Evolutionary conservation across 2,113 vertebrate genomes (phyloP), one percentile per base, ranked within the genome.

Genomic region (Jacana jacana): DNA sequence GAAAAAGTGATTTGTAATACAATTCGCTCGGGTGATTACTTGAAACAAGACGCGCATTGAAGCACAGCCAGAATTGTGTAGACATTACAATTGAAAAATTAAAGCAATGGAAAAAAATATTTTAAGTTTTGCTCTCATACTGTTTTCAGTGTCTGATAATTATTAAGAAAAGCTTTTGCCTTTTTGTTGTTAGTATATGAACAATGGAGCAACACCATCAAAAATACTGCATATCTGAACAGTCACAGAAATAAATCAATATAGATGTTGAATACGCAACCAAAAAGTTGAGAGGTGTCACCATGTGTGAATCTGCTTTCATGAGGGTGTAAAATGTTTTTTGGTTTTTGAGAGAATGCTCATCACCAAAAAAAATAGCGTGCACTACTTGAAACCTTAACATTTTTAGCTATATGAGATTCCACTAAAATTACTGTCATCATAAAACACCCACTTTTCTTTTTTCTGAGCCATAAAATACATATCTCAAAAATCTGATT

Each of bases 371-470:
- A 66, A 58, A 46, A 55, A 42, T 72, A 39, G 40, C 17, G 80
- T 1, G 31, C 8, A 69, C 88, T 20, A 68, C 82, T 79, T 82
- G 49, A 92, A 81, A 66, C 13, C 13, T 70, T 65, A 95, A 82
- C 46, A 49, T 64, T 94, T 96, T 66, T 79, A 96, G 77, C 55
- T 93, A 5, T 31, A 51, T 52, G 80, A 79, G 54, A 72, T 58
- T 78, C 85, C 31, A 87, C 63, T 89, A 78, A 94, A 96, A 97
- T 94, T 75, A 94, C 91, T 91, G 68, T 95, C 91, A 94, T 93
- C 94, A 94, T 72, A 91, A 58, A 97, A 90, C 94, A 83, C 81
- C 89, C 87, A 96, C 87, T 91, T 91, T 87, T 81, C 91, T 69
- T 94, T 70, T 75, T 88, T 93, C 92, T 92, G 35, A 88, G 83